These are phyloP conservation scores for Nemotelus pantherinus DNA, from an alignment of 2,888 invertebrate genomes.

Conservation along the genomic window DNA sequence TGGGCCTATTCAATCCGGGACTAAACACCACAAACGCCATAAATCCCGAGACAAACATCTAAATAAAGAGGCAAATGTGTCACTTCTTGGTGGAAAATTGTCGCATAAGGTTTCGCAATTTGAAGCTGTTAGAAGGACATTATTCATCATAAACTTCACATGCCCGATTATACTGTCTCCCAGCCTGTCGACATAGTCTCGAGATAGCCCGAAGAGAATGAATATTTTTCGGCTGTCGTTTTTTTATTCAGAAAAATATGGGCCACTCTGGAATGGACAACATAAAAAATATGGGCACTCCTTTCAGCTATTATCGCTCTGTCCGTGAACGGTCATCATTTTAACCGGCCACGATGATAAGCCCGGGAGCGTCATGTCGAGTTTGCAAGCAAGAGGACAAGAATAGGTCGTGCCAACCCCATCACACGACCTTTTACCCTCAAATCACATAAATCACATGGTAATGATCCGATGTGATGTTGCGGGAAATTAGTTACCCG, in stretches of 20 bases:
- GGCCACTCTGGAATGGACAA: constrained; percentile 19
- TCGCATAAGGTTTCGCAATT: constrained; percentile 41
- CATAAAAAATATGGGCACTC: constrained; percentile 32
- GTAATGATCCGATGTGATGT: constrained; percentile 48
- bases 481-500: constrained; percentile 48
- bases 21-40: constrained; percentile 39
- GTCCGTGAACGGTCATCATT: constrained; percentile 20
- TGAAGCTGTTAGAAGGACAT: constrained; percentile 37
- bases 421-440: constrained; percentile 18
- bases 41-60: constrained; percentile 38
- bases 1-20: constrained; percentile 22
- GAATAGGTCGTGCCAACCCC: constrained; percentile 10
- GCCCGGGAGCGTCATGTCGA: constrained; percentile 9
- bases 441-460: constrained; percentile 46
- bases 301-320: constrained; percentile 25
- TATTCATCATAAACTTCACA: constrained; percentile 42
- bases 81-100: constrained; percentile 27
- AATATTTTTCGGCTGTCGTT: constrained; percentile 3
- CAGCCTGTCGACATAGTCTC: constrained; percentile 3
- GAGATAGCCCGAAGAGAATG: constrained; percentile 11
- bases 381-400: constrained; percentile 11
- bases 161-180: constrained; percentile 22
- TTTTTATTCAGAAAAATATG: not conserved
- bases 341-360: constrained; percentile 14
- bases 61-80: constrained; percentile 37